Conservation (phyloP, 2,797 vertebrate genomes). For the Notolabrus celidotus region DNA sequence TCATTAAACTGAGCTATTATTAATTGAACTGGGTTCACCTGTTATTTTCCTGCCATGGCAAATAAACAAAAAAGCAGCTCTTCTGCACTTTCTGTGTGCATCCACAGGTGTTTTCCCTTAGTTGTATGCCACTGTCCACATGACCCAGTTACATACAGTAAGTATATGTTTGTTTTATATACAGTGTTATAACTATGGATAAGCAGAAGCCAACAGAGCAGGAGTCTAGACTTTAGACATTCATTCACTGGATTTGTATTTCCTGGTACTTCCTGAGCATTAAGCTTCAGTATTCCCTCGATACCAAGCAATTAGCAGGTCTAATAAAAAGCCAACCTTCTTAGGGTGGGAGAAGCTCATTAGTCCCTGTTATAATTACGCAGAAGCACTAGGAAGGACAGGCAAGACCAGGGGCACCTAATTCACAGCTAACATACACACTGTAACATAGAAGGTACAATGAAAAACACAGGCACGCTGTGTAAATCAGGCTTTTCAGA, state of each 20-base stretch:
- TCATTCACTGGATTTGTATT: constrained; percentile 10
- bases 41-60: too few species aligned
- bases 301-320: constrained; percentile 69
- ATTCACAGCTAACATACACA: constrained; percentile 47
- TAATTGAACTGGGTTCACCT: too few species aligned
- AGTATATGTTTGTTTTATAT: too few species aligned
- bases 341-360: constrained; percentile 60
- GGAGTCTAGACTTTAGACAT: background rate
- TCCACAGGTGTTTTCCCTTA: too few species aligned
- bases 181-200: background rate
- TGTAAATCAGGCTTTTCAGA: constrained; percentile 64
- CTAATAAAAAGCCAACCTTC: constrained; percentile 73
- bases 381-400: constrained; percentile 58
- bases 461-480: constrained; percentile 38
- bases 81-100: too few species aligned
- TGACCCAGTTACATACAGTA: too few species aligned
- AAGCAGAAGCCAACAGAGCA: constrained; percentile 2
- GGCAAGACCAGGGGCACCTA: constrained; percentile 34
- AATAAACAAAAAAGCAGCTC: too few species aligned
- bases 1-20: too few species aligned
- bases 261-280: constrained; percentile 37
- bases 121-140: too few species aligned
- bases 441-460: constrained; percentile 27
- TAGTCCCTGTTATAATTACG: constrained; percentile 75
- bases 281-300: constrained; percentile 48